Percentiles rank a stretch among this genome's conserved stretches.
Conservation (phyloP, 2,113 vertebrate genomes). For the Tringa solitaria region DNA sequence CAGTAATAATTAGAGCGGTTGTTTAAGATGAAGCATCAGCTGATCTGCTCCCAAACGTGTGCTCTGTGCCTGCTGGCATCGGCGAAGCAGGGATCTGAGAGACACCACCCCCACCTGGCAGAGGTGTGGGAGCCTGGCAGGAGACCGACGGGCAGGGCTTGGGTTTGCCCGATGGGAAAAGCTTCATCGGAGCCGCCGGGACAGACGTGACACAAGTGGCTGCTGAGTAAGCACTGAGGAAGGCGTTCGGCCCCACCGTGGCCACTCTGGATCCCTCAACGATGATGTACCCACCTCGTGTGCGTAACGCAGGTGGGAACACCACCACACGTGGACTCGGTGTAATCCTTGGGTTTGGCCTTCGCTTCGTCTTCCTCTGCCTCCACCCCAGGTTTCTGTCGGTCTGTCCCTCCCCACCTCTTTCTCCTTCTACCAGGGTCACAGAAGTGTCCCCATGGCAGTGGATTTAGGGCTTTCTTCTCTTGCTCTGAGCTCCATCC, state of each 20-base stretch:
- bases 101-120: background rate
- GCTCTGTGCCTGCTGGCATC: background rate
- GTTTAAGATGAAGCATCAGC: background rate
- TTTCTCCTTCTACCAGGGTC: background rate
- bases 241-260: accelerated
- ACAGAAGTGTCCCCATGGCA: background rate
- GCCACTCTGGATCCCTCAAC: background rate
- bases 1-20: background rate
- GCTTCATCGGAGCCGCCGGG: background rate
- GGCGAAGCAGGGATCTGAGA: accelerated
- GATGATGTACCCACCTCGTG: accelerated
- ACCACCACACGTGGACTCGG: accelerated
- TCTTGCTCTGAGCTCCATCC: accelerated
- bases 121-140: background rate
- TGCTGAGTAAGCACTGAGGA: background rate
- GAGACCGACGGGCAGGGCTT: background rate
- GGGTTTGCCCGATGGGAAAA: background rate
- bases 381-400: background rate
- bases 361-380: background rate
- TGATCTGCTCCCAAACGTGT: background rate
- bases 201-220: background rate
- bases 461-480: background rate
- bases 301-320: accelerated
- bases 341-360: background rate
- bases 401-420: background rate